phyloP scores from a whole-genome alignment of 2,113 vertebrate genomes.

The Leptodactylus fuscus region DNA sequence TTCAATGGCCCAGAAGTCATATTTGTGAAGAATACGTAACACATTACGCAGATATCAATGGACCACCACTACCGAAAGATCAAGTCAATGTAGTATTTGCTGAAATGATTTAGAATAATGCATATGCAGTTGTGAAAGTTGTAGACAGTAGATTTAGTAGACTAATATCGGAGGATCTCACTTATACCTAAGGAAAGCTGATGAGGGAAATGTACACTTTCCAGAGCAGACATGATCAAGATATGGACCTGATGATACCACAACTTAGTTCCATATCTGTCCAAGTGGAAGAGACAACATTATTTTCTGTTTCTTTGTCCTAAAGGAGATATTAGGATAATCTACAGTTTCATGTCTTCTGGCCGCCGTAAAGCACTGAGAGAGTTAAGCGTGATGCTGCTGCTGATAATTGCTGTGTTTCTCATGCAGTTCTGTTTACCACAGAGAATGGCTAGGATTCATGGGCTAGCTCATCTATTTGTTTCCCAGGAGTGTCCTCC shows the following conservation, averaged over 20 bases:
- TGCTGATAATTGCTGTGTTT: slow-evolving; percentile 84
- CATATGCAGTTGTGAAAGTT: too few relatives aligned
- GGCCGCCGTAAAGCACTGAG: slow-evolving; percentile 66
- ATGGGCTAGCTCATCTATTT: slow-evolving; percentile 86
- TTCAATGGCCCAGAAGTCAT: too few relatives aligned
- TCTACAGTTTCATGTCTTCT: slow-evolving; percentile 75
- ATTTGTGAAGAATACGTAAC: too few relatives aligned
- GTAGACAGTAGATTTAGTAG: neutral
- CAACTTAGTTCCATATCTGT: slow-evolving; percentile 45
- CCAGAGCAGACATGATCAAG: slow-evolving; percentile 42
- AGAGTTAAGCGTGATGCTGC: slow-evolving; percentile 78
- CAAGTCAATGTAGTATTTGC: neutral
- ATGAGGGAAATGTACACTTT: slow-evolving; percentile 44
- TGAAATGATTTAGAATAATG: neutral
- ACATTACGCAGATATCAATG: too few relatives aligned
- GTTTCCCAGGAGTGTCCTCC: slow-evolving; percentile 93
- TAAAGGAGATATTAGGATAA: slow-evolving; percentile 73
- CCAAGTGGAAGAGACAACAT: slow-evolving; percentile 52
- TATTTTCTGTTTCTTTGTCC: slow-evolving; percentile 69
- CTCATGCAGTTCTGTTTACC: slow-evolving; percentile 94
- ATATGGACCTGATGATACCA: slow-evolving; percentile 47
- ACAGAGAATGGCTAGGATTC: slow-evolving; percentile 85
- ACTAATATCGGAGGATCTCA: slow-evolving; percentile 2
- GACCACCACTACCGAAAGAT: too few relatives aligned
- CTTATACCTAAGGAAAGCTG: slow-evolving; percentile 23